Evolutionary conservation across 2,888 invertebrate genomes (phyloP).

Genomic region (Ypsolopha scabrella): DNA sequence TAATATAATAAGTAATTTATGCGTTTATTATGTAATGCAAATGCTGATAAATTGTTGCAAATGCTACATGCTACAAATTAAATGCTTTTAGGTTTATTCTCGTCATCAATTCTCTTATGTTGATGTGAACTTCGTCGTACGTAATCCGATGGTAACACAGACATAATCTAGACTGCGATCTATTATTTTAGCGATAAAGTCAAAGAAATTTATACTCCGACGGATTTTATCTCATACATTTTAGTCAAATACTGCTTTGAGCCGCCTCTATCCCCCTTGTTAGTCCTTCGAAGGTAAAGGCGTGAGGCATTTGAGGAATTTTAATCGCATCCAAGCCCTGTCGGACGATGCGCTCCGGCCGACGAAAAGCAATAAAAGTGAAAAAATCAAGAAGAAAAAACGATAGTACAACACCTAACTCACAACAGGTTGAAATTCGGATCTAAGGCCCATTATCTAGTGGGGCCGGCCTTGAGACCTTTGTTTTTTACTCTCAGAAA

Average conservation of each 20-base stretch:
- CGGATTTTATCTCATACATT: neutral
- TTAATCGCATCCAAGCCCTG: constrained; percentile 63
- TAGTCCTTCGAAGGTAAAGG: constrained; percentile 36
- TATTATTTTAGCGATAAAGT: no score
- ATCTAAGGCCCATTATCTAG: constrained; percentile 40
- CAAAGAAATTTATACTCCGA: no score
- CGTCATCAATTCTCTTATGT: no score
- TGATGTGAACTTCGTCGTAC: no score
- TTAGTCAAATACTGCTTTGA: constrained; percentile 13
- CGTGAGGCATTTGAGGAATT: constrained; percentile 65
- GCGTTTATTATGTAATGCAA: no score
- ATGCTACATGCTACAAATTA: no score
- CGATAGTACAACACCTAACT: constrained; percentile 26
- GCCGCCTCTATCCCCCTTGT: constrained; percentile 34
- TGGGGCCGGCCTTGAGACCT: constrained; percentile 12
- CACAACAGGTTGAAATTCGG: constrained; percentile 43
- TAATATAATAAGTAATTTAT: constrained; percentile 10
- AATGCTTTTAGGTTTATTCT: no score
- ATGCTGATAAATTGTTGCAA: no score
- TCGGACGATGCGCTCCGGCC: constrained; percentile 18
- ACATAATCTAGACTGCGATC: no score
- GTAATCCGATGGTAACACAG: no score
- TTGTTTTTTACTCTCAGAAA: constrained; percentile 6
- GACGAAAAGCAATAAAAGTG: constrained; percentile 43
- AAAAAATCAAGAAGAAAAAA: neutral